A percentile compares a stretch with the other conserved stretches of the same genome.
phyloP scores from a whole-genome alignment of 2,888 invertebrate genomes.

The Trichopoda pennipes region DNA sequence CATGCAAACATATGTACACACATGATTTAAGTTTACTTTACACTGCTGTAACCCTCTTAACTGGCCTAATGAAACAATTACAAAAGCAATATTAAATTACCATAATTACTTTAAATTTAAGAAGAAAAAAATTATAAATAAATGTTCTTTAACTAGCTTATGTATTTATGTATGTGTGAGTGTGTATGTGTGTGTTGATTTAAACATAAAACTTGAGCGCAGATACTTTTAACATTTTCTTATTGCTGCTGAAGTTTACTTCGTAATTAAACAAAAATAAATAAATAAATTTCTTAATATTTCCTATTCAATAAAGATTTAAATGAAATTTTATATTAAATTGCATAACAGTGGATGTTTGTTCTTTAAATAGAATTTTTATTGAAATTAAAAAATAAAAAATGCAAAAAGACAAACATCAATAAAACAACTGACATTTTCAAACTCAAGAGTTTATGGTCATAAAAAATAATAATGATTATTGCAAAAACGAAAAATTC shows the following conservation, averaged over 20 bases:
- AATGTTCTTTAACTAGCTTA: background rate
- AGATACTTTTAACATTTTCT: background rate
- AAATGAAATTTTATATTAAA: conserved; percentile 53
- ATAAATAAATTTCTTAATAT: background rate
- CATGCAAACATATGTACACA: background rate
- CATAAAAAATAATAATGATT: conserved; percentile 53
- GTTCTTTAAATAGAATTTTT: conserved; percentile 58
- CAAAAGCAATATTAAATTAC: conserved; percentile 19
- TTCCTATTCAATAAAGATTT: conserved; percentile 6
- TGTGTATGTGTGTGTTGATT: background rate
- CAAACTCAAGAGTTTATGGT: conserved; percentile 49
- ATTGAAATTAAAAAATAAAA: conserved; percentile 19
- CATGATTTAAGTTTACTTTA: no score
- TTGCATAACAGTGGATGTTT: conserved; percentile 47
- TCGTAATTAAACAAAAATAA: conserved; percentile 2
- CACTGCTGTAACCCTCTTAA: conserved; percentile 14
- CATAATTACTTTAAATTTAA: conserved; percentile 21
- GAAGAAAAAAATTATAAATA: background rate
- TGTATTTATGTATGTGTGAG: no score
- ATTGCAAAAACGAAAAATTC: conserved; percentile 46
- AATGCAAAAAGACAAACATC: conserved; percentile 54
- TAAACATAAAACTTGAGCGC: background rate
- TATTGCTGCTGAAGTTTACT: background rate
- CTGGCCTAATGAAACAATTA: conserved; percentile 31
- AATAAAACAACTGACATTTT: conserved; percentile 65